Percentiles rank a stretch among this genome's conserved stretches.
phyloP scores from a whole-genome alignment of 1,140 invertebrate species.

The Cryptotermes secundus region DNA sequence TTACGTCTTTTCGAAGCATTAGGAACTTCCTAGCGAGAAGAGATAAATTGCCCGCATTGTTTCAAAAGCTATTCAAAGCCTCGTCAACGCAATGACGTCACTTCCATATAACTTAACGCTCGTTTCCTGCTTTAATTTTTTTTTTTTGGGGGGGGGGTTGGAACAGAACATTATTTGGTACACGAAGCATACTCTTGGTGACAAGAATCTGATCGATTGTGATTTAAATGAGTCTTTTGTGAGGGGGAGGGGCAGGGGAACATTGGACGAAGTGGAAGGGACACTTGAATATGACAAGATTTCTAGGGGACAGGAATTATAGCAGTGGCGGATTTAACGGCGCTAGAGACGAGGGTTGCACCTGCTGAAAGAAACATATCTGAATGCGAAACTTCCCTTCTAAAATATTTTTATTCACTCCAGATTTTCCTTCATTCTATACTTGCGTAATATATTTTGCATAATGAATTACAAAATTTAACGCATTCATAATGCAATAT shows the following conservation, averaged over 20 bases:
- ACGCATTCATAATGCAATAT: no score
- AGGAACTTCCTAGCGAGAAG: not conserved
- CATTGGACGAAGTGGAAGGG: not conserved
- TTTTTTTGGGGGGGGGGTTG: not conserved
- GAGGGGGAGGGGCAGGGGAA: not conserved
- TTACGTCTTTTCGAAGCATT: not conserved
- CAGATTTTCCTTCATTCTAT: no score
- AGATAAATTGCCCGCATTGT: not conserved
- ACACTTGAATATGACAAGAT: not conserved
- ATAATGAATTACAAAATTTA: no score
- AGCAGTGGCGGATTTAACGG: not conserved
- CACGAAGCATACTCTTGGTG: slow-evolving; percentile 22
- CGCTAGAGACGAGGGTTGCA: no score
- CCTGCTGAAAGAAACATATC: no score
- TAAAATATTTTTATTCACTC: no score
- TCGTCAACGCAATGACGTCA: not conserved
- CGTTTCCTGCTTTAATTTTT: not conserved
- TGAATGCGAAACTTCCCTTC: no score
- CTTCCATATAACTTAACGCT: slow-evolving; percentile 4
- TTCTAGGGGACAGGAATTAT: not conserved
- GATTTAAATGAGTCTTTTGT: slow-evolving; percentile 29
- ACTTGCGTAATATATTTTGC: no score
- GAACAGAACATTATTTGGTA: not conserved
- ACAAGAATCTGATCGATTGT: slow-evolving; percentile 24
- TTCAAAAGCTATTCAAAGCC: slow-evolving; percentile 3